phyloP scores from a whole-genome alignment of 2,888 invertebrate species.

The Cephus spinipes region DNA sequence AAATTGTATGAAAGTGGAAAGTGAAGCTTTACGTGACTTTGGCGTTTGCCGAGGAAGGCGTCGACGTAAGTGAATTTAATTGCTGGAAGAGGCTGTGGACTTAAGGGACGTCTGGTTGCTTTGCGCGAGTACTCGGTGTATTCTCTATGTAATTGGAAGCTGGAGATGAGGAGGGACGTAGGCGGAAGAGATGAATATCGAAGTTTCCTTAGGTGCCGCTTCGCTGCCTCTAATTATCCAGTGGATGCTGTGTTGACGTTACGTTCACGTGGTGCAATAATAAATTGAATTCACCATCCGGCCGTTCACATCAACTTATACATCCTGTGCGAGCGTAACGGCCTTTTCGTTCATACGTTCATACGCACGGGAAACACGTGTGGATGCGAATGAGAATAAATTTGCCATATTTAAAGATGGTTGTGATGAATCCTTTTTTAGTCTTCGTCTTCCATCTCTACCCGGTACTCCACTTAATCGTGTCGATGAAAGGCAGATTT shows the following conservation, averaged over 20 bases:
- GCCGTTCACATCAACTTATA: constrained; percentile 1
- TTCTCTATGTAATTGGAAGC: not conserved
- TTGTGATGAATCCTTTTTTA: not conserved
- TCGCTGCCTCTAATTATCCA: not conserved
- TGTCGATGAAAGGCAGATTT: not conserved
- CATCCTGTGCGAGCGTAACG: not conserved
- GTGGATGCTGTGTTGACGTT: not conserved
- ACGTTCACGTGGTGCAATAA: constrained; percentile 1
- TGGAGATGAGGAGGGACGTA: too few species aligned
- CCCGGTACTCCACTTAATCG: not conserved
- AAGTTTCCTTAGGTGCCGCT: not conserved
- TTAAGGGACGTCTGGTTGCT: not conserved
- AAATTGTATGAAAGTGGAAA: not conserved
- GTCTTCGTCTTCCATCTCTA: too few species aligned
- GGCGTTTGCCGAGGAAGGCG: not conserved
- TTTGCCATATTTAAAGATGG: not conserved
- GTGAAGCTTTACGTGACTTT: not conserved
- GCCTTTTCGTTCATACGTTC: not conserved
- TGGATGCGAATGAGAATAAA: not conserved
- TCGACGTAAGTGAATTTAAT: not conserved
- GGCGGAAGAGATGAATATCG: not conserved
- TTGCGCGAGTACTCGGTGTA: not conserved
- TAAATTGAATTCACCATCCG: constrained; percentile 6
- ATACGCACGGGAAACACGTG: not conserved
- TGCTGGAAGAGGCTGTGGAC: not conserved